Evolutionary conservation across 2,888 invertebrate species (phyloP).

Genomic region (Melanophora roralis): DNA sequence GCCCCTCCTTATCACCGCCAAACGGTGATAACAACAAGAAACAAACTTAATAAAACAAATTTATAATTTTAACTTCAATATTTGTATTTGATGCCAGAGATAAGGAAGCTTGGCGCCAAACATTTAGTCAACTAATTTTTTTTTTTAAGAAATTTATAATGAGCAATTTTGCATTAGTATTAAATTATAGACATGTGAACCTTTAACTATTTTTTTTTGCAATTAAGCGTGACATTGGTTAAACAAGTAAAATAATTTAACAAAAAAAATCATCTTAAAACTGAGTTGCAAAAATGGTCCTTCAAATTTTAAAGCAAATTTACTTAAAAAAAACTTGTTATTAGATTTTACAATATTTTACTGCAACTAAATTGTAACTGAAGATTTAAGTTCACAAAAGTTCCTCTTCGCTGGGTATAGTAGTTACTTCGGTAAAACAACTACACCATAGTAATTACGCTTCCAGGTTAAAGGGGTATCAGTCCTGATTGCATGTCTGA

Average conservation of each 20-base stretch:
- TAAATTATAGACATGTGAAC: constrained; percentile 11
- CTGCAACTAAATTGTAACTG: too few relatives aligned
- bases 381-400: too few relatives aligned
- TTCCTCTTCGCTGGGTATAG: too few relatives aligned
- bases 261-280: neutral
- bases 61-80: constrained; percentile 4
- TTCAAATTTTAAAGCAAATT: too few relatives aligned
- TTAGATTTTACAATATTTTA: too few relatives aligned
- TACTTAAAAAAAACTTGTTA: too few relatives aligned
- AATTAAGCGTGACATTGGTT: too few relatives aligned
- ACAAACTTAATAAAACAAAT: neutral
- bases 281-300: too few relatives aligned
- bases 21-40: constrained; percentile 18
- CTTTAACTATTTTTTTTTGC: neutral
- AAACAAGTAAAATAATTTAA: constrained; percentile 14
- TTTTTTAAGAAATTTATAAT: constrained; percentile 13
- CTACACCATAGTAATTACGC: too few relatives aligned
- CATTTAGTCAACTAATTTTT: constrained; percentile 25
- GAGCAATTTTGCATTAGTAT: neutral
- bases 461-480: too few relatives aligned
- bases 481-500: too few relatives aligned
- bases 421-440: too few relatives aligned
- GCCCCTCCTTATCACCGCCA: neutral
- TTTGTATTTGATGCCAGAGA: neutral
- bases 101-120: constrained; percentile 31